Evolutionary conservation across 1,140 invertebrate species (phyloP).

Genomic region (Drosophila takahashii): DNA sequence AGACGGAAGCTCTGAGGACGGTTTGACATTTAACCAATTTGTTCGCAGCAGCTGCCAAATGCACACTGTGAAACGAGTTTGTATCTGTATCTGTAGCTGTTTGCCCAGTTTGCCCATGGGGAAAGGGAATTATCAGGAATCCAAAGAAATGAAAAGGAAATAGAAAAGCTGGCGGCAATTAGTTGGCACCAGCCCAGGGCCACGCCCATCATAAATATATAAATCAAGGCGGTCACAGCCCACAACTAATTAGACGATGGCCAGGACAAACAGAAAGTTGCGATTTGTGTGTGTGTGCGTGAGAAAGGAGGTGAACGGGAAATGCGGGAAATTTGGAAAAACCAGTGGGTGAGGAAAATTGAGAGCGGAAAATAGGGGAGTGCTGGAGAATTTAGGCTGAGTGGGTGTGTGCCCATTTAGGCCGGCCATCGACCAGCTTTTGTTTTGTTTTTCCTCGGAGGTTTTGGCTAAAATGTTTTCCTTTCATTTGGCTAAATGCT

Average conservation of each 20-base stretch:
- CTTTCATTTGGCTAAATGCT: slow-evolving; percentile 37
- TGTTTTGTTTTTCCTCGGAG: slow-evolving; percentile 49
- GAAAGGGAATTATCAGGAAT: background rate
- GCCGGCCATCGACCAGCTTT: slow-evolving; percentile 32
- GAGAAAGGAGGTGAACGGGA: slow-evolving; percentile 1
- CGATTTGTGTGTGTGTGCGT: slow-evolving; percentile 49
- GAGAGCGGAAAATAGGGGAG: slow-evolving; percentile 1
- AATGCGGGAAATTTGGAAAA: background rate
- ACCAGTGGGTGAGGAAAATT: background rate
- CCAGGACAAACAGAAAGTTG: slow-evolving; percentile 33
- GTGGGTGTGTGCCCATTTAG: slow-evolving; percentile 28
- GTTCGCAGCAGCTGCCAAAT: slow-evolving; percentile 38
- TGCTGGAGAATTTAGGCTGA: slow-evolving; percentile 11
- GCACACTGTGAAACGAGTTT: slow-evolving; percentile 3
- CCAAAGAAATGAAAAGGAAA: background rate
- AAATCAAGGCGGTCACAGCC: slow-evolving; percentile 48
- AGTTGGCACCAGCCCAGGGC: slow-evolving; percentile 38
- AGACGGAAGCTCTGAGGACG: slow-evolving; percentile 9
- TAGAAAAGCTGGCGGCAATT: slow-evolving; percentile 33
- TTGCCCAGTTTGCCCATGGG: no score
- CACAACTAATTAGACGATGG: slow-evolving; percentile 48
- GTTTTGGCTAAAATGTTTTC: slow-evolving; percentile 32
- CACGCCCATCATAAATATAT: slow-evolving; percentile 58
- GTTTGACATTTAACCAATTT: slow-evolving; percentile 58
- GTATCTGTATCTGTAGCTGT: slow-evolving; percentile 2